Evolutionary conservation across 2,888 invertebrate genomes (phyloP).

Genomic region (Anodontia alba): DNA sequence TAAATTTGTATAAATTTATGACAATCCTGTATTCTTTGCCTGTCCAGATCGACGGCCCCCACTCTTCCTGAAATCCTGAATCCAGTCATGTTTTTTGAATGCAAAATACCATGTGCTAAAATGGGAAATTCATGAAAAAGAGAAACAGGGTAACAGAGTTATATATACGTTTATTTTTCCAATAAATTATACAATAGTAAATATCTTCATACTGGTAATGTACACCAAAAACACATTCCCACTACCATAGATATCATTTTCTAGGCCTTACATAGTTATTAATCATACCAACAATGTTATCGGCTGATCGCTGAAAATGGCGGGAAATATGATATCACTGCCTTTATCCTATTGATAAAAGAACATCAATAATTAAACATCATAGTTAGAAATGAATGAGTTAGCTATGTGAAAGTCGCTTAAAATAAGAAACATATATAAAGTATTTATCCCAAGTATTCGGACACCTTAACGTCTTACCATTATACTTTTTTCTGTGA

Average conservation of each 20-base stretch:
- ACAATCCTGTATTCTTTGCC: no score
- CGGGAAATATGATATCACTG: not conserved
- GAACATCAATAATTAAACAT: slow-evolving; percentile 11
- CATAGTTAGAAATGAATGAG: not conserved
- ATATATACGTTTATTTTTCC: not conserved
- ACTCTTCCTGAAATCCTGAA: no score
- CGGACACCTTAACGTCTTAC: no score
- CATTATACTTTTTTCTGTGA: no score
- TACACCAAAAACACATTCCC: not conserved
- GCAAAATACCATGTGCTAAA: no score
- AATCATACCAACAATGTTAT: slow-evolving; percentile 5
- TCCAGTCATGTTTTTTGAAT: no score
- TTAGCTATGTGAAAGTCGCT: no score
- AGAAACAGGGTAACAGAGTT: not conserved
- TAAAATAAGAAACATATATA: no score
- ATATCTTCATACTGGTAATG: not conserved
- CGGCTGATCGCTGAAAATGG: not conserved
- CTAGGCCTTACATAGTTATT: not conserved
- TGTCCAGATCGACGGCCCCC: no score
- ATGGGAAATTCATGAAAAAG: not conserved
- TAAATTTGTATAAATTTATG: no score
- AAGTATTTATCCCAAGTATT: no score
- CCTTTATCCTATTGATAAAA: not conserved
- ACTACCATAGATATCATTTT: not conserved
- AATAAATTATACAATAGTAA: not conserved